Percentiles rank a stretch among this genome's conserved stretches.
Evolutionary conservation across 2,888 invertebrate genomes (phyloP).

Genomic region (Nycteola revayana): DNA sequence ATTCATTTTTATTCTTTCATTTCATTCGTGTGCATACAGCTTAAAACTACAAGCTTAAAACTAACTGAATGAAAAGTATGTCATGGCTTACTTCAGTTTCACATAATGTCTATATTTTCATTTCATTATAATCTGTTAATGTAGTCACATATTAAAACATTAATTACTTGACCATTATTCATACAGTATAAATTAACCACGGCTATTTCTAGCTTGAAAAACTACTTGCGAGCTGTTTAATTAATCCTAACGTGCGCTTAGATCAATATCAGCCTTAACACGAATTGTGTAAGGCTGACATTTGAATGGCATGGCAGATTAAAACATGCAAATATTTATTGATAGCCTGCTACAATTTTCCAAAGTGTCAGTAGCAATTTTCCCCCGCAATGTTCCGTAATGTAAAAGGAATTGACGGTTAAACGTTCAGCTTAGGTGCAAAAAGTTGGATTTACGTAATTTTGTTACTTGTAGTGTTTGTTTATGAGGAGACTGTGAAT

Average conservation of each 20-base stretch:
- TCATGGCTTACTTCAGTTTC: too few relatives aligned
- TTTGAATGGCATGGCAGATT: background rate
- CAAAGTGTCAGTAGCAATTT: conserved; percentile 42
- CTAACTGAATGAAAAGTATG: too few relatives aligned
- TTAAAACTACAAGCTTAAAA: too few relatives aligned
- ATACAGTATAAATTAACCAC: conserved; percentile 28
- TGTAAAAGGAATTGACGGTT: conserved; percentile 34
- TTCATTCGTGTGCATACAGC: too few relatives aligned
- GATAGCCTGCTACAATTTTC: conserved; percentile 37
- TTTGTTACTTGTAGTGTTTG: too few relatives aligned
- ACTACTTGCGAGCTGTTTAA: conserved; percentile 20
- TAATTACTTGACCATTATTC: conserved; percentile 25
- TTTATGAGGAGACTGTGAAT: too few relatives aligned
- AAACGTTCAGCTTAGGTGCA: conserved; percentile 13
- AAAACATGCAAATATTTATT: conserved; percentile 20
- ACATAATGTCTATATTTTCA: too few relatives aligned
- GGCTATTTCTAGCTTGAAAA: conserved; percentile 28
- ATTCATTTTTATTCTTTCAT: too few relatives aligned
- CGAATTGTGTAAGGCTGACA: too few relatives aligned
- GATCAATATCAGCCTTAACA: background rate
- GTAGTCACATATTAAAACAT: conserved; percentile 4
- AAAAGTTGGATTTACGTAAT: too few relatives aligned
- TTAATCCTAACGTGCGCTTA: conserved; percentile 20
- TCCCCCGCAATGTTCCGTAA: conserved; percentile 26
- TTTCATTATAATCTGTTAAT: too few relatives aligned